Evolutionary conservation across 23 tunicate genomes (phyloP), one percentile per base, ranked within the genome.

Genomic region (Diplosoma virens): DNA sequence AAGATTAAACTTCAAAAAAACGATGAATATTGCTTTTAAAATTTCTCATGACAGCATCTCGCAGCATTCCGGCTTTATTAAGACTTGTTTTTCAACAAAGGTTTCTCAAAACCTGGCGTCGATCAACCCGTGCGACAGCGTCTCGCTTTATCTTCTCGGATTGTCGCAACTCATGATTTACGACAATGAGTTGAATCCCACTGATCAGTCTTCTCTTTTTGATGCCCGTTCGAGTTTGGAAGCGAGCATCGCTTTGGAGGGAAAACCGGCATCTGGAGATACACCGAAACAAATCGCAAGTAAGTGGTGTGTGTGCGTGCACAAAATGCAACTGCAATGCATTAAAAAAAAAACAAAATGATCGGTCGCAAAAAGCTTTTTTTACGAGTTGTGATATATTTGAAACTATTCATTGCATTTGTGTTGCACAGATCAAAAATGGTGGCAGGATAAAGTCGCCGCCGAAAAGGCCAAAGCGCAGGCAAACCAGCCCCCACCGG

Each of bases 61-160:
- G n/a, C n/a, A n/a, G n/a, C n/a, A n/a, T n/a, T n/a, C n/a, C n/a
- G n/a, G n/a, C n/a, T n/a, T n/a, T n/a, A n/a, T n/a, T n/a, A n/a
- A n/a, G n/a, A n/a, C n/a, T n/a, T n/a, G n/a, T n/a, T n/a, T n/a
- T n/a, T n/a, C n/a, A n/a, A n/a, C n/a, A n/a, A n/a, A 90, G 97
- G 89, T 90, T 17, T 84, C 85, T 33, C 97, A 92, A 53, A 85
- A 85, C 48, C 75, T 85, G 29, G 97, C 81, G 32, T 71, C 72
- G 50, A 80, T 81, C 59, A 83, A 92, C 30, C 97, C 97, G 18
- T 84, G 90, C 74, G 82, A 60, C 83, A 92, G 92, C 46, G 82
- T 73, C 25, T 80, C 97, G 1, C 71, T 92, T 1, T 92, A 85
- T 46, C 81, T 85, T 3, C 97, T 92, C 41, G 97, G 97, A 2